Percentiles rank a stretch among this genome's conserved stretches.
These are phyloP conservation scores for Agrochola litura DNA, from an alignment of 2,888 invertebrate genomes.

Conservation along the genomic window DNA sequence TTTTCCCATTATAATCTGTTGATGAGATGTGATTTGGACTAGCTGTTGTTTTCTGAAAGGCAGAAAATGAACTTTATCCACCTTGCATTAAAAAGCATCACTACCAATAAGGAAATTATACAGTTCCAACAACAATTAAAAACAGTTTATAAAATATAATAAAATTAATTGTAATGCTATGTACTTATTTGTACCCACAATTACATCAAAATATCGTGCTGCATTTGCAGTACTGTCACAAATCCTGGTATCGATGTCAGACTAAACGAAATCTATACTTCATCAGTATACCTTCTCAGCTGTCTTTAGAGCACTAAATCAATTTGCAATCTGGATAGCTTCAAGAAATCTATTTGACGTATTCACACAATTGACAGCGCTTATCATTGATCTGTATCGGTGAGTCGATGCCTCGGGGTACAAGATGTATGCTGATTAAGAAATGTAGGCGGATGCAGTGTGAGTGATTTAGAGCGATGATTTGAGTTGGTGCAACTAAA, in stretches of 20 bases:
- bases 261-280: neutral
- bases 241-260: neutral
- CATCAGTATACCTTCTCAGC: neutral
- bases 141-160: neutral
- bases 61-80: neutral
- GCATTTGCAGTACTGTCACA: neutral
- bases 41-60: neutral
- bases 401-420: constrained; percentile 19
- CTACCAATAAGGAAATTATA: neutral
- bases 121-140: neutral
- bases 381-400: constrained; percentile 29
- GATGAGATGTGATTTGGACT: neutral
- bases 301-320: constrained; percentile 6
- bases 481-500: neutral
- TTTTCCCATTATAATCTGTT: neutral
- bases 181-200: neutral
- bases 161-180: neutral
- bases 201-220: neutral
- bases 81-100: neutral
- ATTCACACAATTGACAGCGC: constrained; percentile 44
- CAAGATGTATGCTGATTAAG: neutral
- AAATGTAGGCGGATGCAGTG: constrained; percentile 1
- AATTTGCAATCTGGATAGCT: constrained; percentile 24
- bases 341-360: constrained; percentile 31
- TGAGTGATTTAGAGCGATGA: neutral